These are phyloP conservation scores for Rhynchonema sp. DNA, from an alignment of 2,888 invertebrate genomes.

Conservation along the genomic window DNA sequence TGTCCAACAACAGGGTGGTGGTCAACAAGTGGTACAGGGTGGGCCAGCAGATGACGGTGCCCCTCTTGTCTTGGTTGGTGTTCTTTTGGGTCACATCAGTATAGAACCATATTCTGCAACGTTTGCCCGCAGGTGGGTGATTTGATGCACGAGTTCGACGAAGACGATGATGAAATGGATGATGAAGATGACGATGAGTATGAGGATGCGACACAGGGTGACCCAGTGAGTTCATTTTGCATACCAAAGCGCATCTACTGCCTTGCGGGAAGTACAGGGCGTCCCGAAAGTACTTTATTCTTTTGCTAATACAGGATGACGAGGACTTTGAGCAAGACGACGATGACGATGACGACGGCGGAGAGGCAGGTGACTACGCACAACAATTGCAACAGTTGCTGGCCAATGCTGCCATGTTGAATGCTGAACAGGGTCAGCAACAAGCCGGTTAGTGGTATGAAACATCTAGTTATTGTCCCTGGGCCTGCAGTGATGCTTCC, in stretches of 20 bases:
- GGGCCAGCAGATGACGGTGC: too few relatives aligned
- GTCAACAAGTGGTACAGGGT: background rate
- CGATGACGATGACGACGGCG: constrained; percentile 1
- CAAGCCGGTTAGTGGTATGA: background rate
- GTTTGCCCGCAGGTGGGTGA: too few relatives aligned
- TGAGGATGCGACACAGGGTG: background rate
- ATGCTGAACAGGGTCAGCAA: background rate
- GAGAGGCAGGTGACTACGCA: background rate
- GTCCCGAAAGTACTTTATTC: too few relatives aligned
- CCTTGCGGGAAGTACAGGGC: too few relatives aligned
- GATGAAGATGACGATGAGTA: constrained; percentile 1
- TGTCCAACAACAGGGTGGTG: background rate
- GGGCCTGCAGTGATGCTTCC: background rate
- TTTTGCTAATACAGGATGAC: too few relatives aligned
- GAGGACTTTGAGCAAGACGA: constrained; percentile 3
- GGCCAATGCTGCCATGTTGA: background rate
- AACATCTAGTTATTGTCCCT: background rate
- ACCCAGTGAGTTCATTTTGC: too few relatives aligned
- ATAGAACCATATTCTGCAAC: too few relatives aligned
- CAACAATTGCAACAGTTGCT: constrained; percentile 5
- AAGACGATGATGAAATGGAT: background rate
- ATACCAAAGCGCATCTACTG: too few relatives aligned
- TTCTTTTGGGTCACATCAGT: too few relatives aligned
- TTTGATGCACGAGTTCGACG: background rate
- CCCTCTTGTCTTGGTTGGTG: too few relatives aligned